Percentiles rank a stretch among this genome's conserved stretches.
Evolutionary conservation across 53 echinoderm and acorn worm species (phyloP).

Genomic region (Astropecten irregularis): DNA sequence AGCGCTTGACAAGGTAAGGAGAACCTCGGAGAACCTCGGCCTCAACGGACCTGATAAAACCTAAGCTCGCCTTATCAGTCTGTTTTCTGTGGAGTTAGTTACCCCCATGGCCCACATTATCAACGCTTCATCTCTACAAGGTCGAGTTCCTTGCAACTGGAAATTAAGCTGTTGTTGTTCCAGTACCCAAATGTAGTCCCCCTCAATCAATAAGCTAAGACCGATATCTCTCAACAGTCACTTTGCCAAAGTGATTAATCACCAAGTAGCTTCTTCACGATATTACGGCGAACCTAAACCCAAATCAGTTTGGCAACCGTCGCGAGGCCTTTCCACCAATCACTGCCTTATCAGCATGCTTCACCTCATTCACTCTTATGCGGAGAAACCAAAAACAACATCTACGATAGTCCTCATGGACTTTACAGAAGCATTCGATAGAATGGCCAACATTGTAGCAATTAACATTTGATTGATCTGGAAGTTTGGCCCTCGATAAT

Average conservation of each 20-base stretch:
- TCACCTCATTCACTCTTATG: neutral
- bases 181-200: neutral
- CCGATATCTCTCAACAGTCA: slow-evolving; percentile 34
- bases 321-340: neutral
- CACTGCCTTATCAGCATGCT: slow-evolving; percentile 25
- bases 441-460: slow-evolving; percentile 3
- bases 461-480: neutral
- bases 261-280: neutral
- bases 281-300: neutral
- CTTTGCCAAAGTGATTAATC: slow-evolving; percentile 40
- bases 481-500: neutral
- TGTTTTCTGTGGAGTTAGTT: neutral
- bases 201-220: slow-evolving; percentile 13
- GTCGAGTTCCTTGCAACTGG: neutral
- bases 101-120: neutral
- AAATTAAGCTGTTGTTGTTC: slow-evolving; percentile 2
- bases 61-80: slow-evolving; percentile 7
- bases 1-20: neutral
- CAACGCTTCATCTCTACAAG: neutral
- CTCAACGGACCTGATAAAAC: neutral
- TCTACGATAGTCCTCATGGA: slow-evolving; percentile 7
- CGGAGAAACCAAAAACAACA: slow-evolving; percentile 4
- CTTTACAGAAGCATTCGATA: slow-evolving; percentile 25
- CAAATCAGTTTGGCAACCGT: slow-evolving; percentile 16
- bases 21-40: no score